Evolutionary conservation across 1,140 invertebrate genomes (phyloP).

Genomic region (Drosophila prosaltans): DNA sequence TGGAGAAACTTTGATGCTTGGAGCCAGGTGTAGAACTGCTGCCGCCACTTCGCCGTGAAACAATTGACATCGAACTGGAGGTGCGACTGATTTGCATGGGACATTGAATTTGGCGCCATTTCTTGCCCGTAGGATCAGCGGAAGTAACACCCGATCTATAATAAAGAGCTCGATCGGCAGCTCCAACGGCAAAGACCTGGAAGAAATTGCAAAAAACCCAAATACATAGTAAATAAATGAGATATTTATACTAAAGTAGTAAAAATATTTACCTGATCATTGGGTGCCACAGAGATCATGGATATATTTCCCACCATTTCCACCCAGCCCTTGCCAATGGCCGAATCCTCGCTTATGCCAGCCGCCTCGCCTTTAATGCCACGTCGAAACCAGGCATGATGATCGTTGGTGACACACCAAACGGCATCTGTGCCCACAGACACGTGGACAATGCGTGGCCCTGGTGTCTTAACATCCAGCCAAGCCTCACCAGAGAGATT

Average conservation of each 20-base stretch:
- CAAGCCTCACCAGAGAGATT: constrained; percentile 90
- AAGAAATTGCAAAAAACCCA: too few species aligned
- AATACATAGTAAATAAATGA: constrained; percentile 39
- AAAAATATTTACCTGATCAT: constrained; percentile 89
- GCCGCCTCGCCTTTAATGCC: constrained; percentile 90
- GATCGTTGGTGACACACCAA: constrained; percentile 93
- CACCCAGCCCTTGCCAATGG: constrained; percentile 91
- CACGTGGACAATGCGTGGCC: constrained; percentile 89
- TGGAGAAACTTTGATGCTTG: constrained; percentile 81
- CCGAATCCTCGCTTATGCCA: constrained; percentile 88
- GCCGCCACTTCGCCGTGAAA: constrained; percentile 83
- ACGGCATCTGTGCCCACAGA: constrained; percentile 93
- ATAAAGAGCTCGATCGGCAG: constrained; percentile 88
- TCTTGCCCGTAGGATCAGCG: constrained; percentile 92
- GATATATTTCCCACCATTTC: constrained; percentile 93
- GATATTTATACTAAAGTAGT: constrained; percentile 83
- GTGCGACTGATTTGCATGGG: constrained; percentile 91
- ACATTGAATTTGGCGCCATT: constrained; percentile 91
- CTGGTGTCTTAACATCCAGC: constrained; percentile 91
- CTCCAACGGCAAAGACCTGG: constrained; percentile 87
- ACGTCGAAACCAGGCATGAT: constrained; percentile 94
- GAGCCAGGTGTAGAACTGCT: constrained; percentile 83
- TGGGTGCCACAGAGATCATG: constrained; percentile 91
- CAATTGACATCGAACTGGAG: constrained; percentile 87
- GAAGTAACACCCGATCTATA: constrained; percentile 90